A percentile compares a stretch with the other conserved stretches of the same genome.
Evolutionary conservation across 2,888 invertebrate species (phyloP).

Genomic region (Dysmachus trigonus): DNA sequence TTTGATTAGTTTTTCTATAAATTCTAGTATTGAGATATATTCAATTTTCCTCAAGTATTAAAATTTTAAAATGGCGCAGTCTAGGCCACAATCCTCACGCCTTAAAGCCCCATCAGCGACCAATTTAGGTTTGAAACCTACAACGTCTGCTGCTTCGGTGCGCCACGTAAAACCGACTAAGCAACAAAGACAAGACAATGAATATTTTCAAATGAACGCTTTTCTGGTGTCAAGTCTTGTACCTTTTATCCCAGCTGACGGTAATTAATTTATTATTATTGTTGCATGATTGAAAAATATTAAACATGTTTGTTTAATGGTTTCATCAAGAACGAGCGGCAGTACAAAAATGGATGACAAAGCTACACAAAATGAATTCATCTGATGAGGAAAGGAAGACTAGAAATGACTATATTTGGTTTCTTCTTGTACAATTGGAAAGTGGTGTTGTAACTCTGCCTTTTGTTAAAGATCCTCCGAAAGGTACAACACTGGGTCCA

Average conservation of each 20-base stretch:
- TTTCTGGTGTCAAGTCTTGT: conserved; percentile 40
- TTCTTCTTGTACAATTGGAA: conserved; percentile 50
- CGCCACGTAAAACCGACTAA: neutral
- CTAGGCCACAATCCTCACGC: neutral
- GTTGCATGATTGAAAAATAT: neutral
- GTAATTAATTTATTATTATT: conserved; percentile 3
- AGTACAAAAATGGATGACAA: conserved; percentile 46
- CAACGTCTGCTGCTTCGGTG: neutral
- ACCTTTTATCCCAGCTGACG: conserved; percentile 39
- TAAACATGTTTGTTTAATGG: neutral
- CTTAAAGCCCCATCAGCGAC: neutral
- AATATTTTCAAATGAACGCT: conserved; percentile 43
- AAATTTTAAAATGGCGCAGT: neutral
- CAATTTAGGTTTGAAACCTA: neutral
- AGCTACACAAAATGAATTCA: conserved; percentile 29
- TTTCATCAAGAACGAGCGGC: neutral
- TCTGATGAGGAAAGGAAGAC: conserved; percentile 41
- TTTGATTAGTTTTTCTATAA: neutral
- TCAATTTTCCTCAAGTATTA: neutral
- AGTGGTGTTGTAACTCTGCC: conserved; percentile 47
- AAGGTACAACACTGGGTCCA: conserved; percentile 13
- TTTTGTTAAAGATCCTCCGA: conserved; percentile 46
- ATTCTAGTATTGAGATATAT: neutral
- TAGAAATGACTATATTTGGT: conserved; percentile 50
- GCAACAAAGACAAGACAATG: conserved; percentile 38